Conservation (phyloP, 2,888 invertebrate genomes). For the Allacma fusca region DNA sequence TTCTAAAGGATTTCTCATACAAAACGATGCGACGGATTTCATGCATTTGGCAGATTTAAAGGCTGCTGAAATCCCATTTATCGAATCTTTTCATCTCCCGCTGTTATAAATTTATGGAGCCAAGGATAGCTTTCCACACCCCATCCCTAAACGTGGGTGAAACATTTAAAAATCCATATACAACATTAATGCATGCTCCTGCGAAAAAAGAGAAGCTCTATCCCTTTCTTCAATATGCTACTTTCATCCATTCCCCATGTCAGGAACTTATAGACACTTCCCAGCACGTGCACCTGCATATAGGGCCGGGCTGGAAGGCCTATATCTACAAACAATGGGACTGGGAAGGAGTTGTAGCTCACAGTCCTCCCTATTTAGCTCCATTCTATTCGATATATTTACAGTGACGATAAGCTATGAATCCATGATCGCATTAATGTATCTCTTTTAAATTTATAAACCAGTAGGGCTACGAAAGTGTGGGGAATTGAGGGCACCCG, state of each 20-base stretch:
- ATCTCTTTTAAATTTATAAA: too few species aligned
- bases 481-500: too few species aligned
- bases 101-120: slow-evolving; percentile 52
- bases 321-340: too few species aligned
- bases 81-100: slow-evolving; percentile 57
- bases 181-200: neutral
- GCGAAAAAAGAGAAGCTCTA: neutral
- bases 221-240: neutral
- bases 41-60: slow-evolving; percentile 59
- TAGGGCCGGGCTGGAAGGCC: too few species aligned
- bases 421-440: too few species aligned
- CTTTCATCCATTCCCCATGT: neutral
- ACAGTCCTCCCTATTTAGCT: too few species aligned
- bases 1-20: slow-evolving; percentile 16
- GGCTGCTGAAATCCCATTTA: slow-evolving; percentile 54
- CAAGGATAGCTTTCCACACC: slow-evolving; percentile 25
- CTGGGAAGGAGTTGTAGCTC: too few species aligned
- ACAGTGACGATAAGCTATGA: too few species aligned
- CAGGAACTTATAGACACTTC: too few species aligned
- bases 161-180: slow-evolving; percentile 42
- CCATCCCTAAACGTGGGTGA: slow-evolving; percentile 27
- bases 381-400: too few species aligned
- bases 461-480: too few species aligned
- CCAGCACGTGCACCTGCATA: too few species aligned
- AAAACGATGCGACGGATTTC: slow-evolving; percentile 41